Base-by-base conservation (phyloP, 1,140 invertebrate species). In the Maniola jurtina region DNA sequence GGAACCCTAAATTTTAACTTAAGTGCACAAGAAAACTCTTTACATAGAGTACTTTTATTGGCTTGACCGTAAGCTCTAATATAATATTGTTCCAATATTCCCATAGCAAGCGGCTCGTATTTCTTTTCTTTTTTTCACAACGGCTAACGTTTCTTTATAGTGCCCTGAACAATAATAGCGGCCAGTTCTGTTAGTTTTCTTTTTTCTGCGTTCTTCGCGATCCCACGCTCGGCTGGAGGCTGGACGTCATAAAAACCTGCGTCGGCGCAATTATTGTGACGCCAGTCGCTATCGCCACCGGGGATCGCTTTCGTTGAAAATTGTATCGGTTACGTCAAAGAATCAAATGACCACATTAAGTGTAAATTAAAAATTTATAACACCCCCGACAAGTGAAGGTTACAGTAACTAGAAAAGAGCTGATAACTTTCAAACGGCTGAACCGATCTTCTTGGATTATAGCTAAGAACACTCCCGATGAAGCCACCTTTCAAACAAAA, bases 151-250 rank as follows among this genome's bases (percentile, higher is more conserved):
- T 38, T 33, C 15, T 60, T 50, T 61, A 33, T 60, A 35, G 45
- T 47, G 8, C 36, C 40, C 60, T 36, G 42, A 45, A 66, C 61
- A 62, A 68, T 59, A 63, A 68, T 68, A 68, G 61, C 61, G 52
- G 52, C 33, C 16, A 34, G 61, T 61, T 47, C 59, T 50, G 42
- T 63, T 42, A 42, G 36, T 64, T 64, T 63, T 62, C 58, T 63
- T 63, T 55, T 61, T 38, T 63, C 0, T 25, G 5, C 38, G 38
- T 33, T 16, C 69, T 73, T 75, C 67, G 69, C 77, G 73, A 61
- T 79, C 77, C 71, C 77, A 77, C 77, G 77, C 68, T 77, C 75
- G 52, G 61, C 14, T 74, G 71, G 69, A 68, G 52, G 61, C 14
- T 74, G 71, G 69, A 68, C 64, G 67, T 64, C 61, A 68, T 77